Evolutionary conservation across 2,113 vertebrate genomes (phyloP).

Genomic region (Deroptyus accipitrinus): DNA sequence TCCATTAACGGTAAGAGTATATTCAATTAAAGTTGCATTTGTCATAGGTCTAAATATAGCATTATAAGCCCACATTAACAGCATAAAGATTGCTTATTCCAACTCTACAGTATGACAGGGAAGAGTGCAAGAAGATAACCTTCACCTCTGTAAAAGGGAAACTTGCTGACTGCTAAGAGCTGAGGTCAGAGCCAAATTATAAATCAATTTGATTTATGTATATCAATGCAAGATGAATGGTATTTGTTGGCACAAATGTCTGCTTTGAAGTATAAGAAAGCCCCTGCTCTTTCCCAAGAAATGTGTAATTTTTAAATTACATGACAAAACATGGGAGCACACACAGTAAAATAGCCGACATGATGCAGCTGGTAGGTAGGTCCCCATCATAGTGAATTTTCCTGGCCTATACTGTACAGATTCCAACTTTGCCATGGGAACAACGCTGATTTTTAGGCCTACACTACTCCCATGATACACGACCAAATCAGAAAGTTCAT

Average conservation of each 20-base stretch:
- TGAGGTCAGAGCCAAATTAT: neutral
- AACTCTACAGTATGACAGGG: neutral
- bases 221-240: neutral
- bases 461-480: neutral
- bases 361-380: accelerated
- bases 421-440: neutral
- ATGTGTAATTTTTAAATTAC: neutral
- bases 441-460: neutral
- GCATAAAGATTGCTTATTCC: neutral
- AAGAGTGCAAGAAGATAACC: neutral
- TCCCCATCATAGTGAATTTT: neutral
- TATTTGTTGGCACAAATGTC: neutral
- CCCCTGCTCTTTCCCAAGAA: neutral
- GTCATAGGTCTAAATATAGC: neutral
- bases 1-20: conserved; percentile 16
- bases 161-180: neutral
- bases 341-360: neutral
- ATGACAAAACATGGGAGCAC: neutral
- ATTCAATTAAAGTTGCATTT: conserved; percentile 42
- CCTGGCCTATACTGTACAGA: neutral
- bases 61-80: neutral
- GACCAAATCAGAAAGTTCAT: neutral
- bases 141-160: neutral
- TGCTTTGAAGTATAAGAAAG: conserved; percentile 4
- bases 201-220: neutral